Percentiles rank a stretch among this genome's conserved stretches.
phyloP scores from a whole-genome alignment of 2,888 invertebrate genomes.

The Diploptera punctata region DNA sequence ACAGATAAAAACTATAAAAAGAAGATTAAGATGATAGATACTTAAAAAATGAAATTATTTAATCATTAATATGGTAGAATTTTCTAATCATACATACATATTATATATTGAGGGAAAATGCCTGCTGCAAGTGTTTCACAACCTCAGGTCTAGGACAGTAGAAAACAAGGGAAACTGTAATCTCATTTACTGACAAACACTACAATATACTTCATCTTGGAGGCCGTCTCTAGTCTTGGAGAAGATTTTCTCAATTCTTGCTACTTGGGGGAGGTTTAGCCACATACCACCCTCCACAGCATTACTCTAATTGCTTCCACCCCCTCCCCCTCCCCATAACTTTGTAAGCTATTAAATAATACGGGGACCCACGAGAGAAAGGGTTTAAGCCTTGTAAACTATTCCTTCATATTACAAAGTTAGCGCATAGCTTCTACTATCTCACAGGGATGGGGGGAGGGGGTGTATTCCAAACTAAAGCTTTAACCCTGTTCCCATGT shows the following conservation, averaged over 20 bases:
- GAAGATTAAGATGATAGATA: neutral
- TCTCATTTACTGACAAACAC: neutral
- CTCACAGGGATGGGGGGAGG: neutral
- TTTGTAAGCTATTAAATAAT: conserved; percentile 29
- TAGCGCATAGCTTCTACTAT: conserved; percentile 14
- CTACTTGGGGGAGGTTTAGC: neutral
- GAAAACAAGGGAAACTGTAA: no score
- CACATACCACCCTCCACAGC: conserved; percentile 8
- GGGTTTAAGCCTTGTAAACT: conserved; percentile 29
- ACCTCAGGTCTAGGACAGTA: no score
- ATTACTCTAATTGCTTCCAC: conserved; percentile 28
- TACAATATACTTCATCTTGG: neutral
- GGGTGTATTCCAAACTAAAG: conserved; percentile 27
- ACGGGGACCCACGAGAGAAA: conserved; percentile 10
- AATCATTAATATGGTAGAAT: no score
- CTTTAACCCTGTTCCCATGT: conserved; percentile 22
- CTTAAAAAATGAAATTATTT: no score
- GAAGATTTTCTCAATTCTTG: neutral
- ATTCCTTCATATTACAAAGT: conserved; percentile 30
- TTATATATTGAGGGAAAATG: no score
- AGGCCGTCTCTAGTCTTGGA: neutral
- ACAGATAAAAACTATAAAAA: conserved; percentile 16
- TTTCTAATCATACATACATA: no score
- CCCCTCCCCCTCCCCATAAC: conserved; percentile 20
- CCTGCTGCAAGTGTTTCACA: no score